Evolutionary conservation across 1,140 invertebrate genomes (phyloP), one percentile per base, ranked within the genome.

Genomic region (Diorhabda elongata): DNA sequence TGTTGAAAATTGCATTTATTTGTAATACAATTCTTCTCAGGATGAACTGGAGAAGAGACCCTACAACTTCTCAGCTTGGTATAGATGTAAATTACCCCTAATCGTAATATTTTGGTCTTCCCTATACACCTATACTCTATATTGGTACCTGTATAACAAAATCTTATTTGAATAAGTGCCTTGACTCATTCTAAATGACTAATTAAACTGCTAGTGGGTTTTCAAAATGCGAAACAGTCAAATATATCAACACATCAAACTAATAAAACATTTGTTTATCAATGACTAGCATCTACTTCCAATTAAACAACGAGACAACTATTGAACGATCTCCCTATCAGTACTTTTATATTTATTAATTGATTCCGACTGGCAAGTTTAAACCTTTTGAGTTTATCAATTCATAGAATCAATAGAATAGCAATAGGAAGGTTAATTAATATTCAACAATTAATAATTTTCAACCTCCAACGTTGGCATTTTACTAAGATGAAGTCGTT

Each of bases 251-350:
- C 47, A 52, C 6, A 52, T 52, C 47, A 52, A 52, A 52, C 47
- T 52, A 52, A 52, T 52, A 52, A 8, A 8, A n/a, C 5, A 44
- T 9, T 11, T 62, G n/a, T 8, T 44, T 62, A 62, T 62, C 61
- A 5, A 11, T n/a, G 8, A 44, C 44, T n/a, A 44, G 73, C 72
- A 77, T 77, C 74, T 73, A 43, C 61, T 64, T 64, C 74, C 76
- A 77, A 77, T 77, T 75, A 77, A 76, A 73, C 6, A 69, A 71
- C 67, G 66, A 73, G 76, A 77, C 76, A 74, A 71, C 71, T 74
- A 26, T 73, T 73, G 74, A 77, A 71, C 71, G 71, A 76, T 76
- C n/a, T 75, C 74, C 74, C 72, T 72, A 77, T 74, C 74, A 75
- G 75, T 74, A 74, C 69, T 73, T 77, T 73, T 71, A 76, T 70